These are phyloP conservation scores for Silurus lanzhouensis DNA, from an alignment of 2,797 vertebrate species.

Conservation along the genomic window DNA sequence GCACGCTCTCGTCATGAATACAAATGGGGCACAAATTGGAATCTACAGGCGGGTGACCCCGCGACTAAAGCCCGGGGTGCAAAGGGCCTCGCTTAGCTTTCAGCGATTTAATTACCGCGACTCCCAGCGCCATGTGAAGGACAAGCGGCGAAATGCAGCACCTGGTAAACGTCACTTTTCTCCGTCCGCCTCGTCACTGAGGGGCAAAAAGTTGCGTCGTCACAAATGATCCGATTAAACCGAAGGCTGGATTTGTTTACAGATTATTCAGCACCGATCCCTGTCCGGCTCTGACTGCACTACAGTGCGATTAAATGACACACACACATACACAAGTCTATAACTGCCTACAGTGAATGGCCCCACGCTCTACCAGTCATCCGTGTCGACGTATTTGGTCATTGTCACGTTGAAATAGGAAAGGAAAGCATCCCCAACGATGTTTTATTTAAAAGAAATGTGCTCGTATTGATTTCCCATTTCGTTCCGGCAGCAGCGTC, in stretches of 20 bases:
- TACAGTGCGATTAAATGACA: not conserved
- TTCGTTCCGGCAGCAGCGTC: conserved; percentile 23
- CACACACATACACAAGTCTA: not conserved
- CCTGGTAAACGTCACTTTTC: conserved; percentile 72
- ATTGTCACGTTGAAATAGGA: not conserved
- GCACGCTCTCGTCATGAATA: conserved; percentile 94
- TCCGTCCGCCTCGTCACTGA: conserved; percentile 64
- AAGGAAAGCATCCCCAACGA: conserved; percentile 1
- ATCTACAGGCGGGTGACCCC: conserved; percentile 96
- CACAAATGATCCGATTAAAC: not conserved
- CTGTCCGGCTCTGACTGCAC: not conserved
- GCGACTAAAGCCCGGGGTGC: conserved; percentile 85
- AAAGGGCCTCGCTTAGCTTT: conserved; percentile 80
- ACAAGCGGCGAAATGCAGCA: conserved; percentile 78
- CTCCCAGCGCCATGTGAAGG: conserved; percentile 84
- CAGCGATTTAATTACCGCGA: conserved; percentile 95
- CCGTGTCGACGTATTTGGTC: not conserved
- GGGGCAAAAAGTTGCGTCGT: not conserved
- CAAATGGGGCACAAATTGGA: conserved; percentile 97
- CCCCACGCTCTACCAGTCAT: not conserved
- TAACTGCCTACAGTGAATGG: not conserved
- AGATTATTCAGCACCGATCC: not conserved
- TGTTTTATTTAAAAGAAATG: conserved; percentile 36
- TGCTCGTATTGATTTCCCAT: conserved; percentile 28
- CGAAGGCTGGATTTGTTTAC: not conserved